A percentile compares a stretch with the other conserved stretches of the same genome.
These are phyloP conservation scores for Pinctada fucata DNA, from an alignment of 2,888 invertebrate species.

Conservation along the genomic window DNA sequence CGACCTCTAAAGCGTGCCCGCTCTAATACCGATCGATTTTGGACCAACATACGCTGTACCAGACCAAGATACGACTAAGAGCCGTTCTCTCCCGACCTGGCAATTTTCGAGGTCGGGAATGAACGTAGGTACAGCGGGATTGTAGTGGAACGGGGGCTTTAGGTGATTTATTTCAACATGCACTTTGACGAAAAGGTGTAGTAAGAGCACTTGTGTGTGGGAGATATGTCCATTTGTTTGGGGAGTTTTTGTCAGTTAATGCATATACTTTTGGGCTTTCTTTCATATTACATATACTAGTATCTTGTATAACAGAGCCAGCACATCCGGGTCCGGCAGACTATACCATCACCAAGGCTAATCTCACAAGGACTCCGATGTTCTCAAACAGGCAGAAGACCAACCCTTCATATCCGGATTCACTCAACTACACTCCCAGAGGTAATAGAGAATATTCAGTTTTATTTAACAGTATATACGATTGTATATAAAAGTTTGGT, in stretches of 20 bases:
- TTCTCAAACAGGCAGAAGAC: slow-evolving; percentile 51
- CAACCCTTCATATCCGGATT: slow-evolving; percentile 55
- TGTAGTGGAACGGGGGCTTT: no score
- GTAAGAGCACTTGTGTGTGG: background rate
- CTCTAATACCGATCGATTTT: no score
- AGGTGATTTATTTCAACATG: background rate
- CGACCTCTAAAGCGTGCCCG: no score
- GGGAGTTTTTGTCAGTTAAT: background rate
- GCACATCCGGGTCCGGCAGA: slow-evolving; percentile 53
- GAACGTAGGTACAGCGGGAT: no score
- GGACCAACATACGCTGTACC: no score
- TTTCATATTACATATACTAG: no score
- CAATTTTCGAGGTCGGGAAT: no score
- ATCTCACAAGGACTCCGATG: slow-evolving; percentile 49
- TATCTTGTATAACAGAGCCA: slow-evolving; percentile 33
- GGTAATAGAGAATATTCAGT: slow-evolving; percentile 11
- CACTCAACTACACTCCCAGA: slow-evolving; percentile 44
- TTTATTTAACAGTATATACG: no score
- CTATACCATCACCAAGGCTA: slow-evolving; percentile 46
- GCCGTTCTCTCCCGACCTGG: no score
- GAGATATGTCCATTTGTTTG: background rate
- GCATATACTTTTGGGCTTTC: background rate
- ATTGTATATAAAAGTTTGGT: no score
- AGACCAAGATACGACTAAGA: no score
- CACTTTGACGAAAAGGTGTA: background rate